A percentile compares a stretch with the other conserved stretches of the same genome.
phyloP scores from a whole-genome alignment of 2,113 vertebrate species.

The Gobiocypris rarus region DNA sequence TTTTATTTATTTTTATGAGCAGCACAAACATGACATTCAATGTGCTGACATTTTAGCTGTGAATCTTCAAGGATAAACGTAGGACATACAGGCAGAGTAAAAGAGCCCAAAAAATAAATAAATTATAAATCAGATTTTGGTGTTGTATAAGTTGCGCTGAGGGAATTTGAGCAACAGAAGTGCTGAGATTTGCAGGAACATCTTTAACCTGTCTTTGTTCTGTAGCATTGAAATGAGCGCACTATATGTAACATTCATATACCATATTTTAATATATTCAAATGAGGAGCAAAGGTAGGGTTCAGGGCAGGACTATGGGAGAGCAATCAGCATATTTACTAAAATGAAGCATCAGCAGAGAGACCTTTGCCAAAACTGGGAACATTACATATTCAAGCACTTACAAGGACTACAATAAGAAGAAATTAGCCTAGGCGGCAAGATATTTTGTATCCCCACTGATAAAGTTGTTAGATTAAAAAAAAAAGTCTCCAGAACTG shows the following conservation, averaged over 20 bases:
- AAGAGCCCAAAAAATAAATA: background rate
- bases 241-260: slow-evolving; percentile 40
- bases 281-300: slow-evolving; percentile 63
- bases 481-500: background rate
- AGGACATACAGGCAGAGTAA: background rate
- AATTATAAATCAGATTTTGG: too few species aligned
- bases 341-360: slow-evolving; percentile 67
- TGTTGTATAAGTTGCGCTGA: background rate
- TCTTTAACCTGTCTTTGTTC: slow-evolving; percentile 60
- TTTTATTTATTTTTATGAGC: background rate
- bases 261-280: slow-evolving; percentile 71
- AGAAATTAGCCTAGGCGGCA: background rate
- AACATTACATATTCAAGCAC: slow-evolving; percentile 1
- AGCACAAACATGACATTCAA: background rate
- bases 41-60: background rate
- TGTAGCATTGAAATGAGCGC: slow-evolving; percentile 60
- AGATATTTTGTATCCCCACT: background rate
- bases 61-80: background rate
- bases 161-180: slow-evolving; percentile 13
- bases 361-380: background rate
- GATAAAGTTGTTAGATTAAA: background rate
- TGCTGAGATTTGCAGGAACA: slow-evolving; percentile 51
- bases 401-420: background rate
- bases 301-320: slow-evolving; percentile 53
- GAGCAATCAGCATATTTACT: slow-evolving; percentile 66